Conservation (phyloP, 1,140 invertebrate species). For the Calephelis virginiensis region DNA sequence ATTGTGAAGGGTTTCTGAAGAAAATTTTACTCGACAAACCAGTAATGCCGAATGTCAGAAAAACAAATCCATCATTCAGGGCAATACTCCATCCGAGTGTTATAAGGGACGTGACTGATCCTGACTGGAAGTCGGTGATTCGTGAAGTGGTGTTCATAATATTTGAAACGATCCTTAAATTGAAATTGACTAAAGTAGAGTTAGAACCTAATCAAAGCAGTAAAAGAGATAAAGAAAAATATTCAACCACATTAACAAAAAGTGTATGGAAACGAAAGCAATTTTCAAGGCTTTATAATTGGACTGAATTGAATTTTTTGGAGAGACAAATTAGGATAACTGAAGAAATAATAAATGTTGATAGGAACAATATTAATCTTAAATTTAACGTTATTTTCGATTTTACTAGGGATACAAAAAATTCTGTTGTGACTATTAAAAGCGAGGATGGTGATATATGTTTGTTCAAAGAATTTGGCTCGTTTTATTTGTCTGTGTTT, state of each 20-base stretch:
- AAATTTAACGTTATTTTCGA: background rate
- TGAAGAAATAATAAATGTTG: slow-evolving; percentile 11
- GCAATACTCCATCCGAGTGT: background rate
- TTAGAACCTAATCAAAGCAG: background rate
- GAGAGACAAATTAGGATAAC: slow-evolving; percentile 3
- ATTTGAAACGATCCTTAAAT: slow-evolving; percentile 5
- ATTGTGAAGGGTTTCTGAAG: slow-evolving; percentile 20
- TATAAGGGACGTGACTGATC: background rate
- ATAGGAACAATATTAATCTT: background rate
- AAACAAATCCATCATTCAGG: background rate
- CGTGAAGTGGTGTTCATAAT: slow-evolving; percentile 1
- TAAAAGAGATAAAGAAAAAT: background rate
- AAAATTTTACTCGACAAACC: slow-evolving; percentile 10
- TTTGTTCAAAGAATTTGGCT: slow-evolving; percentile 14
- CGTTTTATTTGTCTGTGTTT: slow-evolving; percentile 9
- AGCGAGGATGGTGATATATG: background rate
- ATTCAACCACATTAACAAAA: background rate
- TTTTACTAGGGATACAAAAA: background rate
- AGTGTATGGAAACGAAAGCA: slow-evolving; percentile 5
- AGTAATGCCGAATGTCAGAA: background rate
- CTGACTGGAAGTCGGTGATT: background rate
- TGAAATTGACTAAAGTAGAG: background rate
- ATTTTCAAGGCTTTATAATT: background rate
- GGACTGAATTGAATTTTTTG: background rate
- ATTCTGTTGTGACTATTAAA: background rate